Conservation (phyloP, 2,797 vertebrate species). For the Percopsis omiscomaycus region DNA sequence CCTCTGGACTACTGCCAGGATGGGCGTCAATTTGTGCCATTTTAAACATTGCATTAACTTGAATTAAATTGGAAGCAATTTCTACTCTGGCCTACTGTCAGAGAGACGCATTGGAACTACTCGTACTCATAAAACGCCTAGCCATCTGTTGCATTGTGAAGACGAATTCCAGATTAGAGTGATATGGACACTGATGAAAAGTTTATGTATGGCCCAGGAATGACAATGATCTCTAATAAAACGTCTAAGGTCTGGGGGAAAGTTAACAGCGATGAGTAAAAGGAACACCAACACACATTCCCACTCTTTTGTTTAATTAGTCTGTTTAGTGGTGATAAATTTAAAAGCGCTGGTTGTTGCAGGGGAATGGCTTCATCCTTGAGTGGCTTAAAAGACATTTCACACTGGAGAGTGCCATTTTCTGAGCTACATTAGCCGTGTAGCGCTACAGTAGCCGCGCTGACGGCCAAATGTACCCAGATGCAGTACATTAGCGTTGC, state of each 20-base stretch:
- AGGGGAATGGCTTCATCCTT: slow-evolving; percentile 60
- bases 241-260: neutral
- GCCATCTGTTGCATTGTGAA: neutral
- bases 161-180: neutral
- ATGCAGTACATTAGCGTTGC: slow-evolving; percentile 67
- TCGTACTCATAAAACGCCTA: too few relatives aligned
- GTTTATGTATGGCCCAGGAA: too few relatives aligned
- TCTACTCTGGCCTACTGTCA: too few relatives aligned
- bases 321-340: slow-evolving; percentile 37
- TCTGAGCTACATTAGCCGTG: slow-evolving; percentile 71
- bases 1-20: too few relatives aligned
- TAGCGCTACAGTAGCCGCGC: slow-evolving; percentile 29
- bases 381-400: slow-evolving; percentile 68
- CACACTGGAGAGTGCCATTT: slow-evolving; percentile 63
- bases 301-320: slow-evolving; percentile 51
- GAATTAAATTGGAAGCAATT: too few relatives aligned
- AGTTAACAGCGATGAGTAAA: neutral
- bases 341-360: slow-evolving; percentile 38
- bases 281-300: slow-evolving; percentile 1
- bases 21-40: too few relatives aligned
- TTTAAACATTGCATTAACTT: too few relatives aligned
- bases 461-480: slow-evolving; percentile 64
- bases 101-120: too few relatives aligned
- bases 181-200: neutral
- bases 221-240: too few relatives aligned